A percentile compares a stretch with the other conserved stretches of the same genome.
Conservation (phyloP, 2,113 vertebrate genomes). For the Cryptomyrus ogoouensis region DNA sequence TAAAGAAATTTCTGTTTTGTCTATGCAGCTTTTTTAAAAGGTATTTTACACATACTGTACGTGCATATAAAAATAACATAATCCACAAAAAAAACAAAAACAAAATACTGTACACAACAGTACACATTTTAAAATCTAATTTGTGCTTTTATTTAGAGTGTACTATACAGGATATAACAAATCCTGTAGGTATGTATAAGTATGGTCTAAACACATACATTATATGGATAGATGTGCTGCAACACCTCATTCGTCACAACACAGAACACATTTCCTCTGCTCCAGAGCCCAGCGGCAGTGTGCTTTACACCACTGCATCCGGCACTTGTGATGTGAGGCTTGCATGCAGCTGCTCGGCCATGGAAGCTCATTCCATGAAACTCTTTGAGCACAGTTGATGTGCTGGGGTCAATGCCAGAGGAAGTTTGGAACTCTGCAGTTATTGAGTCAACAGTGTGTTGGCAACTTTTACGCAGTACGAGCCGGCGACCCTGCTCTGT, state of each 20-base stretch:
- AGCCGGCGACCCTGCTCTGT: neutral
- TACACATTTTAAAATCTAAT: neutral
- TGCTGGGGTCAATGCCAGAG: neutral
- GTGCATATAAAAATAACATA: neutral
- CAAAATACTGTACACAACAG: neutral
- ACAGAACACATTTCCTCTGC: neutral
- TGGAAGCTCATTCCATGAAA: neutral
- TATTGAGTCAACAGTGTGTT: neutral
- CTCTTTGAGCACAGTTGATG: neutral
- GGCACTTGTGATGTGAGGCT: neutral
- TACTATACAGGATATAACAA: neutral
- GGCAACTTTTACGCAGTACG: neutral
- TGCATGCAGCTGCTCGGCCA: neutral
- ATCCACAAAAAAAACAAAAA: neutral
- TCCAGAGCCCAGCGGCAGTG: neutral
- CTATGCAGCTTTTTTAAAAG: slow-evolving; percentile 35
- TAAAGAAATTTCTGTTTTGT: neutral
- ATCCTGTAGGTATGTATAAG: neutral
- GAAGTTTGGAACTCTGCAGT: neutral
- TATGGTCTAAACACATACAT: neutral
- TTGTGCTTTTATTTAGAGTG: neutral
- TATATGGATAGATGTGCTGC: neutral
- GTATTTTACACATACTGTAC: neutral
- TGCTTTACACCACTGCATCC: neutral
- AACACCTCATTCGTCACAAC: neutral